Conservation (phyloP, 1,140 invertebrate species). For the Heliconius nattereri region DNA sequence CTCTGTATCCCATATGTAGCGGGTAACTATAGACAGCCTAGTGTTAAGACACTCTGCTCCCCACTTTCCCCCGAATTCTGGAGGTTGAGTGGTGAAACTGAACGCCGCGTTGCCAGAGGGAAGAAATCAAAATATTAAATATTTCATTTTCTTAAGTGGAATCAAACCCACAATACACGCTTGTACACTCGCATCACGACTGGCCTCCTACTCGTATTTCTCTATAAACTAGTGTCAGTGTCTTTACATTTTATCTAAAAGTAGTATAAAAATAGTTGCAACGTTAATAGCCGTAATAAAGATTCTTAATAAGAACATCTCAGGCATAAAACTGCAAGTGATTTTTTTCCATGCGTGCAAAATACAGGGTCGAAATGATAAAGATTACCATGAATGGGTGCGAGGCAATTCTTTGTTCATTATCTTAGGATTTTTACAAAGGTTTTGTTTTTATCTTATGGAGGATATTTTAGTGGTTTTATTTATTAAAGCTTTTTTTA, state of each 20-base stretch:
- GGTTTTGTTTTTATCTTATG: neutral
- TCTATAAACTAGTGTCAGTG: too few species aligned
- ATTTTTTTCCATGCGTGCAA: constrained; percentile 43
- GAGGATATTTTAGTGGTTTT: too few species aligned
- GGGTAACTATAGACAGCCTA: neutral
- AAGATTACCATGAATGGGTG: constrained; percentile 39
- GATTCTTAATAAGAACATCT: constrained; percentile 34
- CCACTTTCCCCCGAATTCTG: too few species aligned
- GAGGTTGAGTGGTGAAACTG: neutral
- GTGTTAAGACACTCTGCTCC: too few species aligned
- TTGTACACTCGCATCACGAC: neutral
- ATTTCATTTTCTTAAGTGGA: neutral
- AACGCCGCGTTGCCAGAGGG: neutral
- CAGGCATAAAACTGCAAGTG: constrained; percentile 27
- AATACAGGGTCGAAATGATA: constrained; percentile 50
- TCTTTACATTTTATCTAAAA: neutral
- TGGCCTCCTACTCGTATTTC: too few species aligned
- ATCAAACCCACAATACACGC: neutral
- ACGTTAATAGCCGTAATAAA: constrained; percentile 10
- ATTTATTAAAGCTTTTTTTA: too few species aligned
- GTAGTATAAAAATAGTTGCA: too few species aligned
- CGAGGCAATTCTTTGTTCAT: constrained; percentile 22
- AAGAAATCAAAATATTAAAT: neutral
- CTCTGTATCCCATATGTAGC: neutral
- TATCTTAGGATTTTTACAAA: constrained; percentile 29